Percentiles rank a stretch among this genome's conserved stretches.
phyloP scores from a whole-genome alignment of 2,888 invertebrate species.

The Girardia tigrina region DNA sequence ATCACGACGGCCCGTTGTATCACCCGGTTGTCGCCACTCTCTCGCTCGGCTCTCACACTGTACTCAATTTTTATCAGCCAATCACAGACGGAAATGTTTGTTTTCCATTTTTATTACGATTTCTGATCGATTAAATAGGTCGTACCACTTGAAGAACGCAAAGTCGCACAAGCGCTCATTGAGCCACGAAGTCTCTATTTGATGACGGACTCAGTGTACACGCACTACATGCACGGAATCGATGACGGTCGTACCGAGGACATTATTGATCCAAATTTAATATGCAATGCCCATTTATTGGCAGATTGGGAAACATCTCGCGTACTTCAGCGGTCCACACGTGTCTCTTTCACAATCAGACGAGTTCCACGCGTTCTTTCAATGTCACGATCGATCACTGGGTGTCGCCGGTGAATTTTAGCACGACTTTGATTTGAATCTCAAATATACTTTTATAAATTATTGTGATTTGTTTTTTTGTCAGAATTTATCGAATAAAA shows the following conservation, averaged over 20 bases:
- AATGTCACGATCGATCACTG: too few relatives aligned
- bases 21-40: conserved; percentile 81
- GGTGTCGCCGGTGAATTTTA: too few relatives aligned
- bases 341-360: conserved; percentile 77
- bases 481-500: too few relatives aligned
- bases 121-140: not conserved
- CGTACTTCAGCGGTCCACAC: conserved; percentile 57
- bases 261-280: conserved; percentile 41
- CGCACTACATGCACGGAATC: conserved; percentile 65
- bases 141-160: not conserved
- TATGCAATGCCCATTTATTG: conserved; percentile 37
- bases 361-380: conserved; percentile 64
- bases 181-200: conserved; percentile 76
- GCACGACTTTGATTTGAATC: too few relatives aligned
- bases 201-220: conserved; percentile 68
- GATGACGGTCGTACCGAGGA: conserved; percentile 60
- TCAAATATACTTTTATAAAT: too few relatives aligned
- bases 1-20: conserved; percentile 84
- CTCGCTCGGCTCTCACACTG: conserved; percentile 72
- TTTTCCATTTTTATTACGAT: too few relatives aligned
- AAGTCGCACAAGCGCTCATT: conserved; percentile 53
- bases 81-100: conserved; percentile 36
- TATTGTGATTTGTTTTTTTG: too few relatives aligned
- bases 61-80: conserved; percentile 65
- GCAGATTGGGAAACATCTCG: conserved; percentile 50